phyloP scores from a whole-genome alignment of 2,113 vertebrate species.

The Fulica atra region DNA sequence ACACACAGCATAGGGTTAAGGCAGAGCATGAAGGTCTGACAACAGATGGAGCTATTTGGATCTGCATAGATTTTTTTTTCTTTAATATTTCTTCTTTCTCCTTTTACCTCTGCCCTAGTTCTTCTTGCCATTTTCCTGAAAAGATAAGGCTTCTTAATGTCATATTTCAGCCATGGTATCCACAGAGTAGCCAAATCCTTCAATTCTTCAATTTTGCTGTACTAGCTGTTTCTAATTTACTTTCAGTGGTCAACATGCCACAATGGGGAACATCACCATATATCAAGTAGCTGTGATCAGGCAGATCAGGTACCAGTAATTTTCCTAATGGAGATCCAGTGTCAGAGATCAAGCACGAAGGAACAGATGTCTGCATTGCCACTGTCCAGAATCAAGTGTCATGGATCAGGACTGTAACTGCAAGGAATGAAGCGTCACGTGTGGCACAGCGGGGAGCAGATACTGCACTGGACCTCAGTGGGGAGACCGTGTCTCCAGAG shows the following conservation, averaged over 20 bases:
- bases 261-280: slow-evolving; percentile 8
- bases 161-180: background rate
- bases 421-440: background rate
- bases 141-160: background rate
- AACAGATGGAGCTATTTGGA: background rate
- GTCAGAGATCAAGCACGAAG: slow-evolving; percentile 27
- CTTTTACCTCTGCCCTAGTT: background rate
- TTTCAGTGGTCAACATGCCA: slow-evolving; percentile 20
- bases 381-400: background rate
- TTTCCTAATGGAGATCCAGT: slow-evolving; percentile 43
- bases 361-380: slow-evolving; percentile 14
- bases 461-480: background rate
- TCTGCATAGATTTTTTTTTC: background rate
- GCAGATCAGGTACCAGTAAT: slow-evolving; percentile 42
- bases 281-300: slow-evolving; percentile 57
- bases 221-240: background rate
- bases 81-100: background rate
- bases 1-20: background rate
- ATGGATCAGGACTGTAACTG: background rate
- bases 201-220: background rate
- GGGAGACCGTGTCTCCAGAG: background rate
- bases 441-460: background rate
- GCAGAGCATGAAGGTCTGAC: background rate
- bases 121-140: background rate
- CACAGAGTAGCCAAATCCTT: background rate